Evolutionary conservation across 2,797 vertebrate species (phyloP).

Genomic region (Iguana delicatissima): DNA sequence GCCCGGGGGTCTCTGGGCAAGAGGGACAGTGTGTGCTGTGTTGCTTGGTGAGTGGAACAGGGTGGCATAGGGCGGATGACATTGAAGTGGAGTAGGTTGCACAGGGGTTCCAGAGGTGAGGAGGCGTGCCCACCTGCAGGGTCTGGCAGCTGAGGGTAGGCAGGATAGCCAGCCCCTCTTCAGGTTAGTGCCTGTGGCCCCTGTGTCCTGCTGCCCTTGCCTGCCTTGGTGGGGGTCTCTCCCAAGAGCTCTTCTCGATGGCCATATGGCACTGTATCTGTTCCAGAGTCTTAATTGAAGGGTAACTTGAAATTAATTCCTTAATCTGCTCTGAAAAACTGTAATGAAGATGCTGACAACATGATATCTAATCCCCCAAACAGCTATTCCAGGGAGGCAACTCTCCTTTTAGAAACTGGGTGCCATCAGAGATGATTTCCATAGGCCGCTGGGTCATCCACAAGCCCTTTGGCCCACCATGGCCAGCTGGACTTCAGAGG

Average conservation of each 20-base stretch:
- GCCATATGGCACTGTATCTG: not conserved
- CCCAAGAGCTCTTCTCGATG: not conserved
- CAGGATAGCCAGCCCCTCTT: no score
- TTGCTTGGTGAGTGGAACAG: no score
- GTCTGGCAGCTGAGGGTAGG: not conserved
- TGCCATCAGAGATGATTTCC: not conserved
- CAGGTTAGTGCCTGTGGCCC: not conserved
- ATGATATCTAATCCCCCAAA: not conserved
- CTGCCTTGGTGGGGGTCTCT: not conserved
- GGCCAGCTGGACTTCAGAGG: no score
- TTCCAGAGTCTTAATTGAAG: slow-evolving; percentile 11
- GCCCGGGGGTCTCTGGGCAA: no score
- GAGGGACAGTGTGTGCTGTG: no score
- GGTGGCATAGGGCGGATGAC: no score
- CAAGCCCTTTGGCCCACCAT: no score
- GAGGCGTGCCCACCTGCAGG: no score
- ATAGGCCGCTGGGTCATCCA: not conserved
- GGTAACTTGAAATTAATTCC: slow-evolving; percentile 43
- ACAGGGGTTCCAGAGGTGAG: no score
- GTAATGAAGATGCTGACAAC: slow-evolving; percentile 22
- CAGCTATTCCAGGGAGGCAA: not conserved
- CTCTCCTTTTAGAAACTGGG: not conserved
- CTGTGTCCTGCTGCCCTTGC: not conserved
- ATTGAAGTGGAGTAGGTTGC: no score
- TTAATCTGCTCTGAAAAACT: slow-evolving; percentile 33